Evolutionary conservation across 2,797 vertebrate genomes (phyloP), one percentile per base, ranked within the genome.

Genomic region (Meda fulgida): DNA sequence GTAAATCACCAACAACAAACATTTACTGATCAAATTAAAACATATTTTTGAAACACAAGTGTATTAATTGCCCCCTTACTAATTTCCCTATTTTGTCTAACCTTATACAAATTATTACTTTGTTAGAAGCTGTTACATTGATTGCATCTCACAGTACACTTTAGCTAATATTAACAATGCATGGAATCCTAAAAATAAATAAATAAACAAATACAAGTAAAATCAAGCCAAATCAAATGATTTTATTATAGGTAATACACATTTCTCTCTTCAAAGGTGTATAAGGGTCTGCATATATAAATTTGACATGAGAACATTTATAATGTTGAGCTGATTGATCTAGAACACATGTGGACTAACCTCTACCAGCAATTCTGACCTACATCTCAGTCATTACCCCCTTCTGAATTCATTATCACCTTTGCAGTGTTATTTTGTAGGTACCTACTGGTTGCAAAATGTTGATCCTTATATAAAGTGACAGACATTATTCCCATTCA

Each of bases 401-500:
- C 58, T 78, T 84, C 81, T 84, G 78, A 80, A 83, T 84, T 87
- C 70, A 86, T 84, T 87, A 85, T 82, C 86, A 87, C 84, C 75
- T 87, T 76, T 63, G 67, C 84, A 73, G 81, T 29, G 73, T 38
- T 46, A 16, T 69, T 46, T 76, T 65, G 60, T 81, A 79, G 51
- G 51, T 40, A n/a, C 78, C 79, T 60, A 60, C 80, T 86, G 84
- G 55, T 85, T 82, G 66, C 67, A 79, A 53, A 80, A 77, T 58
- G 58, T 67, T 85, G 73, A 84, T 73, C 36, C 63, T 78, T 29
- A 60, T 60, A 48, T 70, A 75, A 87, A 82, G 58, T 82, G 83
- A 83, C 67, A 63, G 75, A 63, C 38, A 71, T 71, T 72, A 81
- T 83, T 79, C 81, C 23, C 71, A 76, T 87, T 70, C 72, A 70